Conservation (phyloP, 30 jellyfish, hydroid and myxozoan species). For the Turritopsis rubra region DNA sequence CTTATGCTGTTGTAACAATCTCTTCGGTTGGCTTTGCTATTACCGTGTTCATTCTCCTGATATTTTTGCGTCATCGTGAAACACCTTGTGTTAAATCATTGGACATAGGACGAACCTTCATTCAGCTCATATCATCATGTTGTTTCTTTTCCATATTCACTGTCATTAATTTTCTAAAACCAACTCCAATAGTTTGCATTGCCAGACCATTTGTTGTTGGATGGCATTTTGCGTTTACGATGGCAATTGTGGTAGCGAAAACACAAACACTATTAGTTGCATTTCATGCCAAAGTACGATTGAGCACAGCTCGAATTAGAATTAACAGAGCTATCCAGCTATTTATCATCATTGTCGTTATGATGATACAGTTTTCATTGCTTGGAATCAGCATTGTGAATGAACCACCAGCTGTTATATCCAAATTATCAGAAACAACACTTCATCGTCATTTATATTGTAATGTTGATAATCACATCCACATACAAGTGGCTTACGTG, state of each 20-base stretch:
- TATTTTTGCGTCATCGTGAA: background rate
- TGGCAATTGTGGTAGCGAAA: background rate
- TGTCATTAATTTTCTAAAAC: background rate
- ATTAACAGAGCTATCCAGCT: background rate
- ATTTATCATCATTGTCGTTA: background rate
- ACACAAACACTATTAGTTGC: background rate
- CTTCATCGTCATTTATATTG: background rate
- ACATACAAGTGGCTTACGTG: background rate
- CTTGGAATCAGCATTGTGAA: background rate
- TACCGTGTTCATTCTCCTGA: background rate
- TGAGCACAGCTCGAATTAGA: background rate
- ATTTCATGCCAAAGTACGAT: background rate
- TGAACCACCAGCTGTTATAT: background rate
- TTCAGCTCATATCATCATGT: background rate
- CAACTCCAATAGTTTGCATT: background rate
- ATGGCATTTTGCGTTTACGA: background rate
- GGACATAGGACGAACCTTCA: constrained; percentile 5
- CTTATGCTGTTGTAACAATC: background rate
- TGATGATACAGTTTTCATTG: background rate
- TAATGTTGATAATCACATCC: background rate
- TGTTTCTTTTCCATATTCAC: background rate
- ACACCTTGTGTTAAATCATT: constrained; percentile 7
- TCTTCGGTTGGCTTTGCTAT: background rate
- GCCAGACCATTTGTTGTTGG: constrained; percentile 1
- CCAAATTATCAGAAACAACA: background rate